Evolutionary conservation across 2,888 invertebrate species (phyloP), one percentile per base, ranked within the genome.

Genomic region (Eretmocerus hayati): DNA sequence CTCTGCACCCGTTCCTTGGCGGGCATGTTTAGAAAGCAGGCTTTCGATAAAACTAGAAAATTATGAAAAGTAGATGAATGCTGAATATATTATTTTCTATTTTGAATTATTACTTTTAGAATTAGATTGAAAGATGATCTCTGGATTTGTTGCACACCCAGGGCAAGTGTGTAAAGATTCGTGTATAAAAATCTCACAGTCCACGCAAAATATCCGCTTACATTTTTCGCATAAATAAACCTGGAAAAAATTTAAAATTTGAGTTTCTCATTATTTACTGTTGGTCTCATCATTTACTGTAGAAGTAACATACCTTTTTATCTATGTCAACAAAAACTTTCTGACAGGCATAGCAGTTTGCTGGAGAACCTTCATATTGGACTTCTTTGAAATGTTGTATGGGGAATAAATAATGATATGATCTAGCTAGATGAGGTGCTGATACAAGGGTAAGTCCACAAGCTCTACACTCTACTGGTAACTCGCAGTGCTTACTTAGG

Each of bases 341-440:
- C 51, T 85, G 80, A 62, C 90, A 90, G n/a, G 82, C 82, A 62
- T 82, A 88, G 65, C 90, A 90, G 56, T 72, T 73, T 41, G 75
- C 73, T 1, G 76, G 72, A 59, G 79, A 80, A 9, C 78, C 80
- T 26, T 80, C 77, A 54, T 79, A 79, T 1, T 74, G 61, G 26
- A 86, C 58, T 73, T 96, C 95, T 44, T 78, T 79, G 63, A 88
- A 99, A 42, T 85, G 80, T 37, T 87, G 84, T 40, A 95, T 86
- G 0, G 96, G 96, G 70, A 97, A 95, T 54, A 99, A 77, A 73
- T 99, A 97, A 69, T 97, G 96, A 72, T 96, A 96, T 0, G 96
- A 95, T 56, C 97, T 81, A 3, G 97, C 96, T 42, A 99, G 78
- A 76, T 99, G 99, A 19, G 97, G 96, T 2, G 99, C 97, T 1